These are phyloP conservation scores for Anorthoa munda DNA, from an alignment of 2,888 invertebrate genomes.

Conservation along the genomic window DNA sequence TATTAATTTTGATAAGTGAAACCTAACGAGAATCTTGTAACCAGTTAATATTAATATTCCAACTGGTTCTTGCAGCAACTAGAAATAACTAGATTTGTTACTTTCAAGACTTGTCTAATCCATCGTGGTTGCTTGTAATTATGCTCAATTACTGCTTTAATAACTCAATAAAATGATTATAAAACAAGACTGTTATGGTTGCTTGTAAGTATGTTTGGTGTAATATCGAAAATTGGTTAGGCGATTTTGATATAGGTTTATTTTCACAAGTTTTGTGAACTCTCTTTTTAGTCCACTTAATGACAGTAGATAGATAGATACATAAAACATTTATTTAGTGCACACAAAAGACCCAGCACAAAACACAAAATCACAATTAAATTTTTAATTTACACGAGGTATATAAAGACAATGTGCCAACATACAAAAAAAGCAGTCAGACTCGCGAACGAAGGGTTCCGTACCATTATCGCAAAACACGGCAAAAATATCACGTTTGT, in stretches of 20 bases:
- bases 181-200: neutral
- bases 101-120: constrained; percentile 43
- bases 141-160: constrained; percentile 35
- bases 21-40: constrained; percentile 63
- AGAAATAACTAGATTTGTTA: constrained; percentile 23
- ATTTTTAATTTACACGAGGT: too few species aligned
- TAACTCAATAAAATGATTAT: constrained; percentile 21
- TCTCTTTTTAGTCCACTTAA: too few species aligned
- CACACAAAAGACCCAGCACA: too few species aligned
- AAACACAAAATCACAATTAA: too few species aligned
- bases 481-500: too few species aligned
- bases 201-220: neutral
- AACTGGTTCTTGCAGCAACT: constrained; percentile 45
- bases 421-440: too few species aligned
- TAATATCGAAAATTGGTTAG: neutral
- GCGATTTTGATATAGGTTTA: neutral
- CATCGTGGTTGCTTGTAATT: constrained; percentile 46
- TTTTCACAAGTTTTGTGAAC: neutral
- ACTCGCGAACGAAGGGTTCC: too few species aligned
- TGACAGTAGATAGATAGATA: too few species aligned
- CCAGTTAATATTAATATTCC: constrained; percentile 44
- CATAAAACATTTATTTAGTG: too few species aligned
- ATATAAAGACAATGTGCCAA: too few species aligned
- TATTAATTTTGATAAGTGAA: constrained; percentile 68
- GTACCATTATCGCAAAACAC: too few species aligned